Percentiles rank a stretch among this genome's conserved stretches.
These are phyloP conservation scores for Dendrolimus houi DNA, from an alignment of 2,888 invertebrate species.

Conservation along the genomic window DNA sequence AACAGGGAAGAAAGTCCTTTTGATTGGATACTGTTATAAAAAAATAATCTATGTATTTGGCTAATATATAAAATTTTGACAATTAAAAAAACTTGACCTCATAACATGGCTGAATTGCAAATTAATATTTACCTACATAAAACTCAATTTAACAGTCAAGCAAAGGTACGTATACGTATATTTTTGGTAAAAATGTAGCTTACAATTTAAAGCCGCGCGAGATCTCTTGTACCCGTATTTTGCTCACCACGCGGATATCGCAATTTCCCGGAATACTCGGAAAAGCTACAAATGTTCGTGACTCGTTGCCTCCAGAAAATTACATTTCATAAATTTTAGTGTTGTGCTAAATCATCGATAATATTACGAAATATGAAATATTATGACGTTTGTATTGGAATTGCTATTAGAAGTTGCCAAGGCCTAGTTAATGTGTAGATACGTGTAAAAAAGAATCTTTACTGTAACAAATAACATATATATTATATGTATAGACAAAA, in stretches of 20 bases:
- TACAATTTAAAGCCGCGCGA: constrained; percentile 51
- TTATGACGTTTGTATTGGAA: background rate
- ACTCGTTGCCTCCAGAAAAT: constrained; percentile 69
- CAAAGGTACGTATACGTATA: background rate
- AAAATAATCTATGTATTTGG: too few species aligned
- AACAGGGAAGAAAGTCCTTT: too few species aligned
- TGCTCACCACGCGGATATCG: constrained; percentile 56
- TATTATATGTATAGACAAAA: too few species aligned
- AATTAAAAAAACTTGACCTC: too few species aligned
- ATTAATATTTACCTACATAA: background rate
- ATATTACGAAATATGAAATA: constrained; percentile 8
- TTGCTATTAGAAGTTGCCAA: too few species aligned
- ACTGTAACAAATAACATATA: too few species aligned
- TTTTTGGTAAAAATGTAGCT: constrained; percentile 10
- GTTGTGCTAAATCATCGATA: constrained; percentile 29
- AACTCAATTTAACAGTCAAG: background rate
- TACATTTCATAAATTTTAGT: constrained; percentile 71
- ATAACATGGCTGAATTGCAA: too few species aligned
- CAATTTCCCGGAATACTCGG: constrained; percentile 71
- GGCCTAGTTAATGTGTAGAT: too few species aligned
- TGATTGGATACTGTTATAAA: too few species aligned
- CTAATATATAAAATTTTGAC: too few species aligned
- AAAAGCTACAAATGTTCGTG: constrained; percentile 73
- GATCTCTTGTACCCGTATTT: constrained; percentile 50
- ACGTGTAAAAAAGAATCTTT: too few species aligned